Conservation (phyloP, 1,140 invertebrate species). For the Steinernema khuongi region DNA sequence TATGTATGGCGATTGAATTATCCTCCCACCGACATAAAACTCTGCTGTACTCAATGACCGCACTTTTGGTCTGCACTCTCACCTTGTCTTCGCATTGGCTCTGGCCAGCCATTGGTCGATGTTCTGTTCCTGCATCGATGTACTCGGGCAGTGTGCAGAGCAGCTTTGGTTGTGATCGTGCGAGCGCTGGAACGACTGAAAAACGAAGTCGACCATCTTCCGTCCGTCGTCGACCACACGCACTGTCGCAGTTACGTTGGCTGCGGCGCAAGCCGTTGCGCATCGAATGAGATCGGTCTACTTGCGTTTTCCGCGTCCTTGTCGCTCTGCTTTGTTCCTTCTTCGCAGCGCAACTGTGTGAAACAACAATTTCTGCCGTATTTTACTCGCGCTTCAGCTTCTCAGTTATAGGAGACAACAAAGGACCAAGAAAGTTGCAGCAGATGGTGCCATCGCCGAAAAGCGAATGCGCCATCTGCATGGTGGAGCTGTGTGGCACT, state of each 20-base stretch:
- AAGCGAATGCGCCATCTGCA: not conserved
- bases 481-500: constrained; percentile 1
- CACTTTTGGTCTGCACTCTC: not conserved
- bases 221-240: not conserved
- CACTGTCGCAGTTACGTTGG: not conserved
- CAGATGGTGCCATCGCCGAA: not conserved
- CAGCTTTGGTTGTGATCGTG: not conserved
- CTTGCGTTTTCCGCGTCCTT: not conserved
- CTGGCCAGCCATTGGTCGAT: not conserved
- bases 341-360: not conserved
- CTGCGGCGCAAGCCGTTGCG: not conserved
- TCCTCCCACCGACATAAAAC: too few species aligned
- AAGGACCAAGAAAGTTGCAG: too few species aligned
- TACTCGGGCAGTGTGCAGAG: not conserved
- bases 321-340: not conserved
- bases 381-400: not conserved
- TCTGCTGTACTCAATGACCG: too few species aligned
- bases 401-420: not conserved
- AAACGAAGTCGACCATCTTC: not conserved
- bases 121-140: not conserved
- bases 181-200: not conserved
- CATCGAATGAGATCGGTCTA: not conserved
- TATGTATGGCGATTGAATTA: too few species aligned
- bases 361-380: not conserved
- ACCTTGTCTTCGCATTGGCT: not conserved